A percentile compares a stretch with the other conserved stretches of the same genome.
Conservation (phyloP, 2,797 vertebrate species). For the Lophius americanus region DNA sequence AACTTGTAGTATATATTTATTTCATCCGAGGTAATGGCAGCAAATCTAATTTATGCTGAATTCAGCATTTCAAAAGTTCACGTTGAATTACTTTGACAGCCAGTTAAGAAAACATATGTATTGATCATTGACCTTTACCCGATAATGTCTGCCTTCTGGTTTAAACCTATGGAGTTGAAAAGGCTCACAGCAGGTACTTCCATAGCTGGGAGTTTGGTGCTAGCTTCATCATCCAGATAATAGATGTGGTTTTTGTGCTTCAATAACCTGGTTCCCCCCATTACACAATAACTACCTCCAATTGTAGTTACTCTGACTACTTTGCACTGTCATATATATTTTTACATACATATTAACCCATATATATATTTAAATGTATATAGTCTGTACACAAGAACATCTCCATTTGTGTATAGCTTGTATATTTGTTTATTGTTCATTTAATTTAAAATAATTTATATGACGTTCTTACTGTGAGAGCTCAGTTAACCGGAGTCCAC, state of each 20-base stretch:
- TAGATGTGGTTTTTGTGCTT: conserved; percentile 1
- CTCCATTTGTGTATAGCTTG: too few species aligned
- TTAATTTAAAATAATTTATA: too few species aligned
- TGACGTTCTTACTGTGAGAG: too few species aligned
- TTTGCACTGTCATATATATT: too few species aligned
- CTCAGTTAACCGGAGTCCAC: too few species aligned
- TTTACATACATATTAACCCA: too few species aligned
- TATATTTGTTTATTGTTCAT: too few species aligned
- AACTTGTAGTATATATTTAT: conserved; percentile 20
- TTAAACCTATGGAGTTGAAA: conserved; percentile 9
- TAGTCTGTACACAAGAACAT: too few species aligned
- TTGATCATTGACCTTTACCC: conserved; percentile 37
- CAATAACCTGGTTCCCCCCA: too few species aligned
- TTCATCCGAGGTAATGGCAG: conserved; percentile 16
- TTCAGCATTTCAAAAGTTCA: conserved; percentile 31
- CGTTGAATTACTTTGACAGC: conserved; percentile 21
- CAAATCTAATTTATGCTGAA: conserved; percentile 14
- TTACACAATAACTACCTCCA: too few species aligned
- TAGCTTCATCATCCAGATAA: conserved; percentile 34
- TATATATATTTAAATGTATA: too few species aligned
- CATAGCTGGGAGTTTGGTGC: conserved; percentile 10
- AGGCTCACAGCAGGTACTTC: conserved; percentile 2
- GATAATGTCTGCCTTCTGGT: conserved; percentile 19
- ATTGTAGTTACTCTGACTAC: too few species aligned
- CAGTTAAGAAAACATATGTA: conserved; percentile 20